Percentiles rank a stretch among this genome's conserved stretches.
phyloP scores from a whole-genome alignment of 2,113 vertebrate species.

The Hemicordylus capensis region DNA sequence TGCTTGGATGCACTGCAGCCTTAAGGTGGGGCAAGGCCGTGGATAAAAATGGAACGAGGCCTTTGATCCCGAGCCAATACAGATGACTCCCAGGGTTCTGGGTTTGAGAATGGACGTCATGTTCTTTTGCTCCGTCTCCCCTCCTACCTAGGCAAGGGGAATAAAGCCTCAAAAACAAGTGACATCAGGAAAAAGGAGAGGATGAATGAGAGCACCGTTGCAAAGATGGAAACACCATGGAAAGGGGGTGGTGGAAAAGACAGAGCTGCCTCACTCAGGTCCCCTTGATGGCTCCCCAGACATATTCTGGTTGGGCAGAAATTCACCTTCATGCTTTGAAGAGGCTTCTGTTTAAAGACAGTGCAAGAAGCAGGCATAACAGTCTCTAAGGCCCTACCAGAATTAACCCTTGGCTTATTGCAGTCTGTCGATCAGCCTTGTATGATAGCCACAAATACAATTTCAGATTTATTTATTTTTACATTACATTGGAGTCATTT shows the following conservation, averaged over 20 bases:
- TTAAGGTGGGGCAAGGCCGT: conserved; percentile 74
- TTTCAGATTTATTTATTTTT: too few species aligned
- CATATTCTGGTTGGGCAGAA: too few species aligned
- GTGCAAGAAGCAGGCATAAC: too few species aligned
- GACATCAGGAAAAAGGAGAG: background rate
- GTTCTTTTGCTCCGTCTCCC: conserved; percentile 64
- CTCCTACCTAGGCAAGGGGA: conserved; percentile 37
- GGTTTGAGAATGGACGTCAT: conserved; percentile 57
- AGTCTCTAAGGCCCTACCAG: too few species aligned
- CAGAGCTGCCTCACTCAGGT: background rate
- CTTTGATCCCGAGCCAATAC: conserved; percentile 80
- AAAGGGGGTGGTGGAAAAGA: background rate
- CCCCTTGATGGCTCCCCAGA: too few species aligned
- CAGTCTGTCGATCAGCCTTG: too few species aligned
- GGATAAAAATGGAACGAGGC: conserved; percentile 77
- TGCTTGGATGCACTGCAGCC: conserved; percentile 68
- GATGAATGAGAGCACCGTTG: background rate
- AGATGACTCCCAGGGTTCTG: conserved; percentile 64
- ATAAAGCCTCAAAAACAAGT: background rate
- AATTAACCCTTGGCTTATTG: too few species aligned
- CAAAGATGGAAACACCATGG: background rate
- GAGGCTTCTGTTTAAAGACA: too few species aligned
- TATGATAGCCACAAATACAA: too few species aligned
- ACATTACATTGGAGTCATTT: too few species aligned
- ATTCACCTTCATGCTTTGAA: too few species aligned